Evolutionary conservation across 2,113 vertebrate genomes (phyloP).

Genomic region (Zapornia atra): DNA sequence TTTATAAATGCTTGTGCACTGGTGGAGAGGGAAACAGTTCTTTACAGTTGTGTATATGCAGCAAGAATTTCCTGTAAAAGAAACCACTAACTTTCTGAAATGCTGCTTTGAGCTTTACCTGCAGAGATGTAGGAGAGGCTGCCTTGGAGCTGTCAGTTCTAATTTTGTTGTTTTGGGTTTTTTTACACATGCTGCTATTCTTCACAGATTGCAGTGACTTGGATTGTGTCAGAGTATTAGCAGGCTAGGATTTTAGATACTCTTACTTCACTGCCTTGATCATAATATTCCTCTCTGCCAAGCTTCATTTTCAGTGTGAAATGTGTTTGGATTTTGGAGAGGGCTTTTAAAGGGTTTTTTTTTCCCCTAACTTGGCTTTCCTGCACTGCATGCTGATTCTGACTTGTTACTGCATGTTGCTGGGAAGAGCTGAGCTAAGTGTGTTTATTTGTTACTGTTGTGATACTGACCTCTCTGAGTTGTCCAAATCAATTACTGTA

Average conservation of each 20-base stretch:
- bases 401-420: background rate
- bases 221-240: background rate
- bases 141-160: background rate
- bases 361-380: background rate
- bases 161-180: background rate
- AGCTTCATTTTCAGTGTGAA: background rate
- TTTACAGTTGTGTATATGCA: background rate
- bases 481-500: background rate
- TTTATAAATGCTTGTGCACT: background rate
- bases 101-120: background rate
- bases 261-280: background rate
- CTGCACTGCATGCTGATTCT: background rate
- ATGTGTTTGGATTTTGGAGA: background rate
- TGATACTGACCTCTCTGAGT: background rate
- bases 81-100: background rate
- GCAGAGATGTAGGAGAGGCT: background rate
- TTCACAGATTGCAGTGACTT: background rate
- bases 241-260: background rate
- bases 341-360: background rate
- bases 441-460: background rate
- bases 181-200: background rate
- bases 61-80: background rate
- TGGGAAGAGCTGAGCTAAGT: background rate
- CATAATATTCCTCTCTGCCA: background rate
- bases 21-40: background rate